Percentiles rank a stretch among this genome's conserved stretches.
These are phyloP conservation scores for Aricia artaxerxes DNA, from an alignment of 2,888 invertebrate species.

Conservation along the genomic window DNA sequence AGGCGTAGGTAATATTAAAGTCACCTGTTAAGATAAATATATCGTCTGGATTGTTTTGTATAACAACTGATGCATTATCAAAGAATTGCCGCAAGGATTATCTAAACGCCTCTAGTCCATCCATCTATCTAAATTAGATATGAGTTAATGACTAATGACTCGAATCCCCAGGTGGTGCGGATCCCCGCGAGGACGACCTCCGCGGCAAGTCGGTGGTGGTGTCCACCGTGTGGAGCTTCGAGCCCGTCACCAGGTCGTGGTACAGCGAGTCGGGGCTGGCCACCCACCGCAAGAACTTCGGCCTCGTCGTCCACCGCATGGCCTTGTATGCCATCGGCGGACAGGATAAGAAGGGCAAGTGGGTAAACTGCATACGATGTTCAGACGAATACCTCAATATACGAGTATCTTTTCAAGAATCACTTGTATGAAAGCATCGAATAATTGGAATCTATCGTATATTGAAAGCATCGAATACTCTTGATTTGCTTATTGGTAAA, in stretches of 20 bases:
- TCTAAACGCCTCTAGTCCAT: too few species aligned
- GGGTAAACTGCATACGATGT: background rate
- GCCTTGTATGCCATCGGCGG: constrained; percentile 87
- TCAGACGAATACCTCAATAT: background rate
- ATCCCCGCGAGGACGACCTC: constrained; percentile 81
- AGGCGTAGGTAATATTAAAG: too few species aligned
- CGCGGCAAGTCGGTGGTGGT: constrained; percentile 80
- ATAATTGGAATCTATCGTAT: too few species aligned
- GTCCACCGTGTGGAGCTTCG: constrained; percentile 85
- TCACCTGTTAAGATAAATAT: too few species aligned
- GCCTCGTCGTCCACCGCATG: constrained; percentile 83
- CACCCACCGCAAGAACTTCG: constrained; percentile 84
- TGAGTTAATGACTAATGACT: background rate
- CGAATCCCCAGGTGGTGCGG: constrained; percentile 78
- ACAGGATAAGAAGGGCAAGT: constrained; percentile 82
- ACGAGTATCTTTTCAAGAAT: too few species aligned
- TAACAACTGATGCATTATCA: too few species aligned
- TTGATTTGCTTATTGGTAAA: too few species aligned
- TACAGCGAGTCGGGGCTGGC: constrained; percentile 82
- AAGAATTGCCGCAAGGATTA: too few species aligned
- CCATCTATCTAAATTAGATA: too few species aligned
- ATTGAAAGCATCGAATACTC: too few species aligned
- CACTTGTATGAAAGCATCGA: too few species aligned
- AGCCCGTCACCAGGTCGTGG: constrained; percentile 83
- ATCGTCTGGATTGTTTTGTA: too few species aligned